Conservation (phyloP, 2,113 vertebrate genomes). For the Xenotilapia caudafasciata region DNA sequence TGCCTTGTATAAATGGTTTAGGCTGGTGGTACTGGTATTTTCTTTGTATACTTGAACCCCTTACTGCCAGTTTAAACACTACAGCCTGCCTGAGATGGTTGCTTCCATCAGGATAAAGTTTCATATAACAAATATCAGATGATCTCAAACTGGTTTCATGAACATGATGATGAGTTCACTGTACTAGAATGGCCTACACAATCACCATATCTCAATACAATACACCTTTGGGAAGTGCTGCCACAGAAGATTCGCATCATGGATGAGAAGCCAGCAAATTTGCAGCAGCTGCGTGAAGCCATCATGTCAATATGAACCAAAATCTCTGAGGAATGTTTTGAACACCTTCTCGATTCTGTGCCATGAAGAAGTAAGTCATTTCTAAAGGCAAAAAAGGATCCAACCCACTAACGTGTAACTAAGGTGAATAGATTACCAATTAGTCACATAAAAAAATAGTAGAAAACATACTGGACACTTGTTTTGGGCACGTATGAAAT, state of each 20-base stretch:
- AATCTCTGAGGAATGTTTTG: background rate
- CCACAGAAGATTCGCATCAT: background rate
- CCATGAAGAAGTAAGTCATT: accelerated
- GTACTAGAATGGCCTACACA: background rate
- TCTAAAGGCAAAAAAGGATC: background rate
- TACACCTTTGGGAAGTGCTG: background rate
- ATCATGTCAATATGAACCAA: background rate
- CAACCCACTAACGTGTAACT: background rate
- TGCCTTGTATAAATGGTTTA: background rate
- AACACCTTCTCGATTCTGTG: background rate
- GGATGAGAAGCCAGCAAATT: background rate
- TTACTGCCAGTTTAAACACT: background rate
- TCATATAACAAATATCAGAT: background rate
- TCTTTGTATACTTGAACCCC: background rate
- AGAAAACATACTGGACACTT: background rate
- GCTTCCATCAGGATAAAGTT: background rate
- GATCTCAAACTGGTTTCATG: background rate
- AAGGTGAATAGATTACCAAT: background rate
- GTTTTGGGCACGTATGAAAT: background rate
- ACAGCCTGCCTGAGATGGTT: background rate
- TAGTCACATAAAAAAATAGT: background rate
- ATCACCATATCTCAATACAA: background rate
- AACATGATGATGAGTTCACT: background rate
- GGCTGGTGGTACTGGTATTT: background rate
- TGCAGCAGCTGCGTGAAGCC: background rate